Evolutionary conservation across 2,888 invertebrate genomes (phyloP).

Genomic region (Leptinotarsa tumamoca): DNA sequence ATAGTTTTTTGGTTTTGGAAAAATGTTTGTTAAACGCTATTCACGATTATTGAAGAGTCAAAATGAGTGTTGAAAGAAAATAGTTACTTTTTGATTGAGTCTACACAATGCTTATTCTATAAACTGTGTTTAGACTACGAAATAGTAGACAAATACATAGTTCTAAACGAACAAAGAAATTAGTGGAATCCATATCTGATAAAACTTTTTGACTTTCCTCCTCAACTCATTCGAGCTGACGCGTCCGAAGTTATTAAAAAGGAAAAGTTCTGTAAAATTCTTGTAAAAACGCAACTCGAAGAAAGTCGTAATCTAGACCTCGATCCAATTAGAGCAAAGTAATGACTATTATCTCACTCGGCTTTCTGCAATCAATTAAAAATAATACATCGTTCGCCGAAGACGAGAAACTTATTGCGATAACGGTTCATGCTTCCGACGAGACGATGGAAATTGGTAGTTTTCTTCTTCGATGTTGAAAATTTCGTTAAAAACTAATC

Average conservation of each 20-base stretch:
- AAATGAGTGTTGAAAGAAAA: no score
- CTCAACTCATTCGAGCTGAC: no score
- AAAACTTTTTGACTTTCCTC: no score
- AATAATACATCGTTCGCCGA: conserved; percentile 4
- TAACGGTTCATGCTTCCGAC: not conserved
- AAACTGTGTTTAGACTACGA: no score
- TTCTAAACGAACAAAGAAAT: no score
- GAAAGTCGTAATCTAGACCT: conserved; percentile 29
- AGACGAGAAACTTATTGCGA: not conserved
- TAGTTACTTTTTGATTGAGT: no score
- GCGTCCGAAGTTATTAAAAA: not conserved
- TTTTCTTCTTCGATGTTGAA: conserved; percentile 5
- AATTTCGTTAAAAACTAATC: not conserved
- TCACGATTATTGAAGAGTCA: no score
- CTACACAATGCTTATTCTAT: no score
- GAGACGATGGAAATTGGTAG: not conserved
- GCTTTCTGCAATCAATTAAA: conserved; percentile 26
- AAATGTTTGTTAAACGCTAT: no score
- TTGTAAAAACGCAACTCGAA: conserved; percentile 24
- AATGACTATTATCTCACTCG: conserved; percentile 31
- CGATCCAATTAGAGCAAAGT: conserved; percentile 37
- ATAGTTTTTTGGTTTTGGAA: no score
- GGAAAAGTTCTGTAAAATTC: conserved; percentile 8
- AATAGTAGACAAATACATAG: no score
- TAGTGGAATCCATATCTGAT: no score